A percentile compares a stretch with the other conserved stretches of the same genome.
Evolutionary conservation across 1,140 invertebrate genomes (phyloP).

Genomic region (Apolygus lucorum): DNA sequence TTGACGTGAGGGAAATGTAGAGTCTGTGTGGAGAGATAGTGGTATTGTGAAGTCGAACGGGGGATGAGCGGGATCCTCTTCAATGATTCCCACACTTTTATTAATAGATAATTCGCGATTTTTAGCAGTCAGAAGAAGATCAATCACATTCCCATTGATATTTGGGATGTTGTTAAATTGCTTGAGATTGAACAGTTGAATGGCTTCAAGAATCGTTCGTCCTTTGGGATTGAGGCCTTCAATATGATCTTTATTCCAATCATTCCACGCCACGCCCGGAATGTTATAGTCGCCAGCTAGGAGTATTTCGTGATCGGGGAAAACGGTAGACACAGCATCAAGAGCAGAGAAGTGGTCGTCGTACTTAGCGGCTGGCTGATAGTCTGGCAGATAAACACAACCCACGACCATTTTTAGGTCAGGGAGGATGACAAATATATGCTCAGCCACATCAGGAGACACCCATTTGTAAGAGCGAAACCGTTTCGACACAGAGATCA

Average conservation of each 20-base stretch:
- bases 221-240: background rate
- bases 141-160: background rate
- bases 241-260: no score
- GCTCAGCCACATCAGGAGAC: background rate
- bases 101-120: background rate
- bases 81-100: background rate
- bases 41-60: background rate
- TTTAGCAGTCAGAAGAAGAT: background rate
- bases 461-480: background rate
- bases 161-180: background rate
- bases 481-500: background rate
- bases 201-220: background rate
- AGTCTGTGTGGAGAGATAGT: background rate
- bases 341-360: background rate
- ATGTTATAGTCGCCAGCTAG: background rate
- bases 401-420: background rate
- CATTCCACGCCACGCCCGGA: background rate
- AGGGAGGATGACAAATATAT: background rate
- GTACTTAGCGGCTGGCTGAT: background rate
- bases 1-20: background rate
- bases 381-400: background rate
- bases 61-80: background rate
- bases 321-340: background rate
- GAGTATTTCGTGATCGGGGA: background rate
- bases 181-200: background rate